Conservation (phyloP, 1,140 invertebrate species). For the Drosophila pruinosa region DNA sequence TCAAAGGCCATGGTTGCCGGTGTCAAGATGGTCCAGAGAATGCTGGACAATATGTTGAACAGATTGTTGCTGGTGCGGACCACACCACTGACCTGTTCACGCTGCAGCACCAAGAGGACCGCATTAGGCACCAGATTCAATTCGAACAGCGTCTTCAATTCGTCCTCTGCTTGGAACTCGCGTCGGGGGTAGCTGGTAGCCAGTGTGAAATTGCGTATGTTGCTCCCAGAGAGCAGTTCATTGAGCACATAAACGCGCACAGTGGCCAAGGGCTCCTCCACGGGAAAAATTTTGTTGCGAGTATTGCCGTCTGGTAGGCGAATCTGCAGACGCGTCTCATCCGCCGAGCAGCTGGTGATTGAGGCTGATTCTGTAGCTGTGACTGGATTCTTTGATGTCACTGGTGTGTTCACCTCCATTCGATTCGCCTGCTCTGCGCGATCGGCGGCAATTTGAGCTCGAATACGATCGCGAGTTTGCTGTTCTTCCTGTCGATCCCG, state of each 20-base stretch:
- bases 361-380: not conserved
- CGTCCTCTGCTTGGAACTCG: constrained; percentile 87
- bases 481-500: constrained; percentile 86
- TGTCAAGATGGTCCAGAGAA: constrained; percentile 82
- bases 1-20: constrained; percentile 83
- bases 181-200: constrained; percentile 91
- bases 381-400: constrained; percentile 82
- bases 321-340: constrained; percentile 93
- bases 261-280: constrained; percentile 79
- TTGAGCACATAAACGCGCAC: constrained; percentile 67
- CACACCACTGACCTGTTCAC: constrained; percentile 48
- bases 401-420: constrained; percentile 41
- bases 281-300: constrained; percentile 82
- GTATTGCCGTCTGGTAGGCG: constrained; percentile 89
- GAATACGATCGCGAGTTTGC: constrained; percentile 86
- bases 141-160: constrained; percentile 86
- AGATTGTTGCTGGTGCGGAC: constrained; percentile 57
- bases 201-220: constrained; percentile 86
- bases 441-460: constrained; percentile 89
- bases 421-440: constrained; percentile 76
- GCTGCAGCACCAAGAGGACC: constrained; percentile 86
- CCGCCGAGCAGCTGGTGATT: constrained; percentile 17
- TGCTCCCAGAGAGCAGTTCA: constrained; percentile 59
- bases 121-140: constrained; percentile 91
- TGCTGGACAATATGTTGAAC: constrained; percentile 64